Conservation (phyloP, 2,113 vertebrate species). For the Cavia porcellus region DNA sequence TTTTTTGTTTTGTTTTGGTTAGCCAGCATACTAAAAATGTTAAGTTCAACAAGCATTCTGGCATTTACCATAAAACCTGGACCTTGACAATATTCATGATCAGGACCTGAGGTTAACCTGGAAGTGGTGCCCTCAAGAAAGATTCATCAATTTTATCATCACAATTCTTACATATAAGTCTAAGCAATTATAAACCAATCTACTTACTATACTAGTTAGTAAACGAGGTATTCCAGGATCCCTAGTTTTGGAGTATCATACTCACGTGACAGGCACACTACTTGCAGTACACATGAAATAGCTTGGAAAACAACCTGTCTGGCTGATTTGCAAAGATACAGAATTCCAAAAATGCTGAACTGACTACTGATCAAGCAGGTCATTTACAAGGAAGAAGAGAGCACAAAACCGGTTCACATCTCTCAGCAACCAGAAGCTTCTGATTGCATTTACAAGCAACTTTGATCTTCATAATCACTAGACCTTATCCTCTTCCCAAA, state of each 20-base stretch:
- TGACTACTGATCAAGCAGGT: background rate
- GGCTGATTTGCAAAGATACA: background rate
- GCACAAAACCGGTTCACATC: background rate
- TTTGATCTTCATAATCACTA: background rate
- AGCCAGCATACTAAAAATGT: background rate
- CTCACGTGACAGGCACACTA: background rate
- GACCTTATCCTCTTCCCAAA: constrained; percentile 11
- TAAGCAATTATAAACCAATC: constrained; percentile 24
- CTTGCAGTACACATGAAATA: background rate
- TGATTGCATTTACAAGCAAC: background rate
- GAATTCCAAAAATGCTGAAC: background rate
- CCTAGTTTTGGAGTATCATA: background rate
- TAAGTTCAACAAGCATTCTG: constrained; percentile 15
- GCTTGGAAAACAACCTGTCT: background rate
- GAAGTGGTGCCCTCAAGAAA: constrained; percentile 22
- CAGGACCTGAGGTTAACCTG: background rate
- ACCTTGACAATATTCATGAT: background rate
- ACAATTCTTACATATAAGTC: background rate
- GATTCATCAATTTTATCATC: background rate
- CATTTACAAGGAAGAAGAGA: background rate
- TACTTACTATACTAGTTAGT: background rate
- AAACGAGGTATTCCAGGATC: background rate
- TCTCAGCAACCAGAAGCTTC: background rate
- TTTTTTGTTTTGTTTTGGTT: constrained; percentile 42
- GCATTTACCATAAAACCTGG: constrained; percentile 31